A percentile compares a stretch with the other conserved stretches of the same genome.
Evolutionary conservation across 2,888 invertebrate genomes (phyloP).

Genomic region (Drosophila cyrtoloma): DNA sequence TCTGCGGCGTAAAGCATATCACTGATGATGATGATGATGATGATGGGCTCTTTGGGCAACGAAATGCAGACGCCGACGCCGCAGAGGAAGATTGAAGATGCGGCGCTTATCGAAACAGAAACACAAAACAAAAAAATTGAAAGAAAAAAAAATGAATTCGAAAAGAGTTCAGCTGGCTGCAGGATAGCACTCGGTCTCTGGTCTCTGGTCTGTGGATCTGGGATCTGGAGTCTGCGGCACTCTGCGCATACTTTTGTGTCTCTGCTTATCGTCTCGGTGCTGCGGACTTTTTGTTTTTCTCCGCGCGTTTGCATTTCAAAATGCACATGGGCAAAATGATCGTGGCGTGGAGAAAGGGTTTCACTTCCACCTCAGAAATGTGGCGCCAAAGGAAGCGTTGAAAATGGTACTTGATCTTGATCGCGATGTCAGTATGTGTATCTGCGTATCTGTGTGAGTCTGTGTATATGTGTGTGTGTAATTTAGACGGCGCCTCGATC

Average conservation of each 20-base stretch:
- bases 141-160: slow-evolving; percentile 34
- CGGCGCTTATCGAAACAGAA: slow-evolving; percentile 80
- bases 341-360: slow-evolving; percentile 48
- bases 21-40: slow-evolving; percentile 57
- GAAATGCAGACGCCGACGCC: slow-evolving; percentile 59
- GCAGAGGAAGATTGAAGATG: slow-evolving; percentile 82
- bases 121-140: slow-evolving; percentile 30
- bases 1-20: slow-evolving; percentile 73
- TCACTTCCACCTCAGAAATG: slow-evolving; percentile 65
- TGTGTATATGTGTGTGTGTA: slow-evolving; percentile 60
- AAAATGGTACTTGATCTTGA: slow-evolving; percentile 78
- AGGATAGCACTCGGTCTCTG: slow-evolving; percentile 52
- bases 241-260: slow-evolving; percentile 70
- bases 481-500: slow-evolving; percentile 84
- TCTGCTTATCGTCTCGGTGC: slow-evolving; percentile 66
- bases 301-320: slow-evolving; percentile 65
- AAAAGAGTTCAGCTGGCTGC: slow-evolving; percentile 72
- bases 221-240: slow-evolving; percentile 40
- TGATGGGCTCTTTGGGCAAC: slow-evolving; percentile 60
- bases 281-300: slow-evolving; percentile 68
- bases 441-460: slow-evolving; percentile 10
- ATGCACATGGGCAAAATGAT: slow-evolving; percentile 63
- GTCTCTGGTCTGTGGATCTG: slow-evolving; percentile 29
- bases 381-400: slow-evolving; percentile 76
- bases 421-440: slow-evolving; percentile 50